These are phyloP conservation scores for Drosophila mauritiana DNA, from an alignment of 1,140 invertebrate genomes.

Conservation along the genomic window DNA sequence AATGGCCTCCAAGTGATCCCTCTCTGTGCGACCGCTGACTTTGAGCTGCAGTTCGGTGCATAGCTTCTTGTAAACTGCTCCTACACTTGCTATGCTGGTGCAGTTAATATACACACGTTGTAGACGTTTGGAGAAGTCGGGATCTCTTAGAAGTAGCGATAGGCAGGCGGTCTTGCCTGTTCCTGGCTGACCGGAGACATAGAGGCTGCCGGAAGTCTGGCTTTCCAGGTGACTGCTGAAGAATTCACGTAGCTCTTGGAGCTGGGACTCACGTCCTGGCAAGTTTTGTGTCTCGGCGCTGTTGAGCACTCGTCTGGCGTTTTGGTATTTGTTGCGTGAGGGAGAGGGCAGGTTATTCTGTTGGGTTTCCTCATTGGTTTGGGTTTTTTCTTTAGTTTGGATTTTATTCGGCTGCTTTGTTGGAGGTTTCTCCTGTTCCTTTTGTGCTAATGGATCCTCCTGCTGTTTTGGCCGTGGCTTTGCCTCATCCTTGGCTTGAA, in stretches of 20 bases:
- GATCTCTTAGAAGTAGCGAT: conserved; percentile 88
- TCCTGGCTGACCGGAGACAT: conserved; percentile 96
- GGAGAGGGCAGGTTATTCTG: conserved; percentile 26
- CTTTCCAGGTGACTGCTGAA: conserved; percentile 88
- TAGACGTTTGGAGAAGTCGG: conserved; percentile 87
- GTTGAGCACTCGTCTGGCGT: conserved; percentile 88
- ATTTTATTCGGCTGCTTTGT: conserved; percentile 1
- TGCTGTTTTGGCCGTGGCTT: not conserved
- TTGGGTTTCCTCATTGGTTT: conserved; percentile 2
- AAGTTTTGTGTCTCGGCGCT: conserved; percentile 89
- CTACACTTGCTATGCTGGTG: conserved; percentile 90
- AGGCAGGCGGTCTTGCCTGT: conserved; percentile 98
- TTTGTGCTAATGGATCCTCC: conserved; percentile 1
- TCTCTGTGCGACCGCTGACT: conserved; percentile 86
- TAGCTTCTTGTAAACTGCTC: conserved; percentile 90
- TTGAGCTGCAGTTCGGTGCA: conserved; percentile 88
- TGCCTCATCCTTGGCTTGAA: not conserved
- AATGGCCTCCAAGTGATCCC: conserved; percentile 87
- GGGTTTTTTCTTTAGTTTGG: not conserved
- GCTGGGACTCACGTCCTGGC: conserved; percentile 92
- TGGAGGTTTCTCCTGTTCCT: not conserved
- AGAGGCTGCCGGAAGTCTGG: conserved; percentile 91
- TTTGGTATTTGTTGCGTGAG: conserved; percentile 85
- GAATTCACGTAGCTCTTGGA: conserved; percentile 89
- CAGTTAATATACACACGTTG: conserved; percentile 92